Base-by-base conservation (phyloP, 2,797 vertebrate species). In the Urosaurus nigricauda region DNA sequence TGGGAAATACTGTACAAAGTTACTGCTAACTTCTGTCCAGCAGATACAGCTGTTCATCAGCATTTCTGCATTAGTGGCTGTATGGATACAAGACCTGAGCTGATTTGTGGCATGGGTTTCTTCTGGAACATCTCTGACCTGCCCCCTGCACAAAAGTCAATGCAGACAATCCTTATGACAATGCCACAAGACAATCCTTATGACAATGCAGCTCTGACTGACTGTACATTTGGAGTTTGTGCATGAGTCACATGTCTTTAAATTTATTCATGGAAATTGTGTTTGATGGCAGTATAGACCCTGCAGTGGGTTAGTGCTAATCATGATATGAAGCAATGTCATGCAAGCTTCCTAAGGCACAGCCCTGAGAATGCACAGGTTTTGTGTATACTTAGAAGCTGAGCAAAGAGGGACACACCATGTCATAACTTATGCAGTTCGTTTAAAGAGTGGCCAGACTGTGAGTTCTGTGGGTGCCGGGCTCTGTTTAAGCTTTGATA, bases 281-380 rank as follows among this genome's bases (percentile, higher is more conserved):
- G n/a, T 91, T 94, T 88, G 92, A 88, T 81, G 2, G 0, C 90
- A 89, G 90, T 13, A 83, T 90, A 90, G 87, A 82, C 73, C 75
- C 58, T 71, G 63, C 51, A 47, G 37, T 79, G 37, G 47, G 21
- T 90, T 58, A 92, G 47, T 3, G 75, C 1, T 70, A 84, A 9
- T 68, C 74, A 90, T 87, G 0, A 0, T 56, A 32, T 40, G 84
- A 91, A 0, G 0, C 68, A 91, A 47, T 35, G 79, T 81, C 86
- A 1, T 26, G 4, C n/a, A 7, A 83, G 77, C 68, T 77, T 89
- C 86, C 5, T 40, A 71, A 79, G 75, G 35, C 1, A 3, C 73
- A 53, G 86, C 84, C n/a, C 84, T 79, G 80, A 65, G 63, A 0
- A n/a, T 0, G 0, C 2, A 1, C 43, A 70, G 13, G 3, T 21